Evolutionary conservation across 2,888 invertebrate genomes (phyloP).

Genomic region (Axea sp.): DNA sequence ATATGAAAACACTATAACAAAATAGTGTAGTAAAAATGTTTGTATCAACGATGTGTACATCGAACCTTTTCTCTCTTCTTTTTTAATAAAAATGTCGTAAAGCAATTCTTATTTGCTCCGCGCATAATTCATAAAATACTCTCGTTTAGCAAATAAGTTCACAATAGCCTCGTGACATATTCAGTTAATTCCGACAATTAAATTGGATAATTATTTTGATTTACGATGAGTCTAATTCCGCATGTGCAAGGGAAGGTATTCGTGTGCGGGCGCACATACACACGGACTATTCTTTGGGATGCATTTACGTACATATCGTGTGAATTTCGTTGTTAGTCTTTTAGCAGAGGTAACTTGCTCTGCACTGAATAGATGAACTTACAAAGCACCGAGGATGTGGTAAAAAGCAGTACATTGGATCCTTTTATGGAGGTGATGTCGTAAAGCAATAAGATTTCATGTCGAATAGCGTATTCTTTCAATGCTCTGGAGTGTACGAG

Average conservation of each 20-base stretch:
- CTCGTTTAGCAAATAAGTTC: constrained; percentile 27
- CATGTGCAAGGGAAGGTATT: constrained; percentile 8
- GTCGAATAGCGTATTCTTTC: constrained; percentile 58
- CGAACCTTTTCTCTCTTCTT: background rate
- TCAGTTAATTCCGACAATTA: constrained; percentile 53
- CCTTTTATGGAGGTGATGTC: constrained; percentile 63
- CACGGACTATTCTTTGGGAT: constrained; percentile 26
- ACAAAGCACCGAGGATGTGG: constrained; percentile 59
- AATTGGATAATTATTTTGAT: constrained; percentile 56
- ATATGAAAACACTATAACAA: constrained; percentile 21
- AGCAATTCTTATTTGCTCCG: constrained; percentile 7
- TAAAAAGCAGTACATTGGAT: constrained; percentile 55
- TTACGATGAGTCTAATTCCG: constrained; percentile 43
- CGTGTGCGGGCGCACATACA: constrained; percentile 5
- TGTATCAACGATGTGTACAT: background rate
- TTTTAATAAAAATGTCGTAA: constrained; percentile 22
- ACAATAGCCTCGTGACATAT: constrained; percentile 36
- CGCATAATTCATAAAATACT: constrained; percentile 29
- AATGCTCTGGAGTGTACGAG: constrained; percentile 15
- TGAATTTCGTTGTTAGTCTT: constrained; percentile 58
- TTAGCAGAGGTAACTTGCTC: constrained; percentile 29
- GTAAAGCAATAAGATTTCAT: constrained; percentile 64
- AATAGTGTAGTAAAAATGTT: constrained; percentile 20
- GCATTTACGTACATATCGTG: constrained; percentile 37
- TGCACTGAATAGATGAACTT: constrained; percentile 55